Evolutionary conservation across 2,113 vertebrate genomes (phyloP), one percentile per base, ranked within the genome.

Genomic region (Gila orcuttii): DNA sequence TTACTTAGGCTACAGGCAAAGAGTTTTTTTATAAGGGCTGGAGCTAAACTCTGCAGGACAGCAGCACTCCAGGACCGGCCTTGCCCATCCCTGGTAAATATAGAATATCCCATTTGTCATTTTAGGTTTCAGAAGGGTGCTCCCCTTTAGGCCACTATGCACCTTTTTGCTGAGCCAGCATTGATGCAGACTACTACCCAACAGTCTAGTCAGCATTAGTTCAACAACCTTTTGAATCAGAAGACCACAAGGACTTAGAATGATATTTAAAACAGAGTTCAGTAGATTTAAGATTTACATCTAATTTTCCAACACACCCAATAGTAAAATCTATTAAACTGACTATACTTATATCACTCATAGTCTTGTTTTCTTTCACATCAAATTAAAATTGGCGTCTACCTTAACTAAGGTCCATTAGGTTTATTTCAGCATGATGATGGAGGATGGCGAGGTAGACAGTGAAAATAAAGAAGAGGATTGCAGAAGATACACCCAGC

Each of bases 401-500:
- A 47, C 39, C n/a, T 15, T 81, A 39, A 81, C 42, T 81, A 64
- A 31, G n/a, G 7, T 64, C n/a, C n/a, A 45, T 47, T 21, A 81
- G 7, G 3, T 47, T 57, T 15, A 64, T 81, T 19, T 21, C 13
- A 66, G 39, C 79, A 81, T 45, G 17, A 31, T 66, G 59, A 62
- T 42, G 42, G 39, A 45, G 9, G 39, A 47, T 81, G 39, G 42
- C 28, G 79, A 66, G 59, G 59, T 81, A 79, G 77, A 62, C 31
- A 62, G 11, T 25, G 36, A 78, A 78, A 33, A 57, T 36, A 55
- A 76, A 52, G 15, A 76, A 15, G 19, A 71, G 2, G 36, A 47
- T 28, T 17, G 71, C 77, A 60, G 57, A 79, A 79, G 77, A 62
- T 60, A 23, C 31, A 47, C 42, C 39, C 3, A 31, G 79, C 39